Evolutionary conservation across 2,888 invertebrate species (phyloP).

Genomic region (Dryadula phaetusa): DNA sequence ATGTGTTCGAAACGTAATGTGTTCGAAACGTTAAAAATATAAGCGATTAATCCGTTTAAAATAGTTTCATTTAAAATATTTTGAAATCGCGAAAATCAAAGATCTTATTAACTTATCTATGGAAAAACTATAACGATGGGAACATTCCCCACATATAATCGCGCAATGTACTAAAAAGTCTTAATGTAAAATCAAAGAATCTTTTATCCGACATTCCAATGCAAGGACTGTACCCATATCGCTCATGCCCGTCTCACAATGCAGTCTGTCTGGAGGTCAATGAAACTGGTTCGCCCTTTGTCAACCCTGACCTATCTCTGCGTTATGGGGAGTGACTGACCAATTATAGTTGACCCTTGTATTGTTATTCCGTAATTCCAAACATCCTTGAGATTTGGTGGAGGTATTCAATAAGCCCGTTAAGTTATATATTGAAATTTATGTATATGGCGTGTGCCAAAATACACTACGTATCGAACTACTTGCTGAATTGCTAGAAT

Average conservation of each 20-base stretch:
- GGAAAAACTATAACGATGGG: not conserved
- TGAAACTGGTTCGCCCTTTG: slow-evolving; percentile 41
- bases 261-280: slow-evolving; percentile 52
- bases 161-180: slow-evolving; percentile 12
- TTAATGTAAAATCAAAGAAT: slow-evolving; percentile 7
- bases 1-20: no score
- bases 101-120: no score
- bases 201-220: slow-evolving; percentile 24
- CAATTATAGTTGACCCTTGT: not conserved
- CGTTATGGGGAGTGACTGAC: slow-evolving; percentile 34
- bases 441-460: no score
- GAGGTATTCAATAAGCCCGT: slow-evolving; percentile 5
- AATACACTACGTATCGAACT: no score
- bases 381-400: slow-evolving; percentile 16
- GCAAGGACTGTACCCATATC: slow-evolving; percentile 32
- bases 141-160: not conserved
- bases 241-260: slow-evolving; percentile 28
- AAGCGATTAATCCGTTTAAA: no score
- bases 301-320: slow-evolving; percentile 42
- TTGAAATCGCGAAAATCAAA: no score
- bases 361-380: slow-evolving; percentile 16
- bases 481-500: no score
- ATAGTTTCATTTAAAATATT: no score
- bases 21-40: no score
- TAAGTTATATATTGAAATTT: not conserved